These are phyloP conservation scores for Hemiprocne comata DNA, from an alignment of 2,113 vertebrate species.

Conservation along the genomic window DNA sequence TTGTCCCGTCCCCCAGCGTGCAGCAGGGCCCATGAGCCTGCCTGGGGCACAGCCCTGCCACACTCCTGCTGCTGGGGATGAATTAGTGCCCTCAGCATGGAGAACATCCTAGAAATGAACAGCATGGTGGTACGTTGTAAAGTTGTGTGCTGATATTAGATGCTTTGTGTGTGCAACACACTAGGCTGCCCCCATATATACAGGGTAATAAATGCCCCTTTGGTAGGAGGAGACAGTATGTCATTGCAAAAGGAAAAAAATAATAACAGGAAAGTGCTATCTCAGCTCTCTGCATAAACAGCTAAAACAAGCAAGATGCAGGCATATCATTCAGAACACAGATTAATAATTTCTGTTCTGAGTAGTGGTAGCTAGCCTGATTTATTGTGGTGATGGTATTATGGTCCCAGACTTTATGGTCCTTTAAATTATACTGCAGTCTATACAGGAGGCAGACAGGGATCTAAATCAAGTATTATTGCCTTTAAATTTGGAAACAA, in stretches of 20 bases:
- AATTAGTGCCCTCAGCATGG: too few species aligned
- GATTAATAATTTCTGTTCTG: slow-evolving; percentile 75
- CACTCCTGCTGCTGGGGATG: too few species aligned
- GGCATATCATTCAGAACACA: slow-evolving; percentile 69
- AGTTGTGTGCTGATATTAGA: not conserved
- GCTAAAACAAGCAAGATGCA: slow-evolving; percentile 62
- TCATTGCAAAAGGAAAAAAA: slow-evolving; percentile 66
- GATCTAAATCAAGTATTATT: slow-evolving; percentile 79
- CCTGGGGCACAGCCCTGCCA: too few species aligned
- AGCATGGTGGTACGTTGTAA: rapidly evolving
- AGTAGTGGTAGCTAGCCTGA: slow-evolving; percentile 68
- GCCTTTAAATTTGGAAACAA: slow-evolving; percentile 81
- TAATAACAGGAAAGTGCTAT: slow-evolving; percentile 58
- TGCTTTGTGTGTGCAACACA: not conserved
- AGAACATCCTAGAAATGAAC: not conserved
- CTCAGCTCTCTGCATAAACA: slow-evolving; percentile 69
- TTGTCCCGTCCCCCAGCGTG: rapidly evolving
- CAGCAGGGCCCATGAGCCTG: rapidly evolving
- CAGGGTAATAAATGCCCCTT: slow-evolving; percentile 31
- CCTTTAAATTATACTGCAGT: slow-evolving; percentile 80
- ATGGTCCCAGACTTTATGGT: slow-evolving; percentile 78
- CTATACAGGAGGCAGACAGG: slow-evolving; percentile 75
- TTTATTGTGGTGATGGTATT: slow-evolving; percentile 68
- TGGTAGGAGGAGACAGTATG: slow-evolving; percentile 32
- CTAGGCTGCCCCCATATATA: not conserved